Percentiles rank a stretch among this genome's conserved stretches.
phyloP scores from a whole-genome alignment of 2,113 vertebrate genomes.

The Furnarius figulus region DNA sequence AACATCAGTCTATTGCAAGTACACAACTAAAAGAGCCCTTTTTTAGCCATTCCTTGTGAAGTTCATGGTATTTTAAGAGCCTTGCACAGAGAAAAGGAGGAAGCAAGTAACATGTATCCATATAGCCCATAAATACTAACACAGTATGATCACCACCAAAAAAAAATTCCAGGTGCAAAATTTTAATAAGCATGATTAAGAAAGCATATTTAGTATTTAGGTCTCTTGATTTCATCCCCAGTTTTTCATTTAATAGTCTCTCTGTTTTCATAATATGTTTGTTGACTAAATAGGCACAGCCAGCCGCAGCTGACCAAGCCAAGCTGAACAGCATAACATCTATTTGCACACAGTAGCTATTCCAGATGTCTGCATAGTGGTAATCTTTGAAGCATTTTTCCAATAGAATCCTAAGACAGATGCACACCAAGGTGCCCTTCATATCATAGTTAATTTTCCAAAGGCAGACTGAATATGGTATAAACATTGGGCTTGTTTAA shows the following conservation, averaged over 20 bases:
- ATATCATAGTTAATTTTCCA: background rate
- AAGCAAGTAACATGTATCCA: background rate
- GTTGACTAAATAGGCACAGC: background rate
- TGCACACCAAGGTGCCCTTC: conserved; percentile 28
- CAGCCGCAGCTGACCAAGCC: conserved; percentile 1
- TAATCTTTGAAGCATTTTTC: background rate
- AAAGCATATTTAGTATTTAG: background rate
- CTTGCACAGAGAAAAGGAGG: background rate
- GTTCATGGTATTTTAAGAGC: background rate
- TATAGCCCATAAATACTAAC: background rate
- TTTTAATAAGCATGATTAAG: background rate
- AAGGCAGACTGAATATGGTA: background rate
- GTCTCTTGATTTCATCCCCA: background rate
- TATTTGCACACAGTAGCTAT: conserved; percentile 1
- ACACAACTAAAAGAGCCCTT: background rate
- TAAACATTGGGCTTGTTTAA: background rate
- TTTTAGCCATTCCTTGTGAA: background rate
- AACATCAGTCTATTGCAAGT: background rate
- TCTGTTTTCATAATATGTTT: background rate
- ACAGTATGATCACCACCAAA: background rate
- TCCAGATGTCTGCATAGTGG: background rate
- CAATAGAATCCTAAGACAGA: background rate
- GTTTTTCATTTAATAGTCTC: background rate
- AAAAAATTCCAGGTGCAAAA: background rate
- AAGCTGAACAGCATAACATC: background rate